Base-by-base conservation (phyloP, 2,113 vertebrate species). In the Rhodinocichla rosea region DNA sequence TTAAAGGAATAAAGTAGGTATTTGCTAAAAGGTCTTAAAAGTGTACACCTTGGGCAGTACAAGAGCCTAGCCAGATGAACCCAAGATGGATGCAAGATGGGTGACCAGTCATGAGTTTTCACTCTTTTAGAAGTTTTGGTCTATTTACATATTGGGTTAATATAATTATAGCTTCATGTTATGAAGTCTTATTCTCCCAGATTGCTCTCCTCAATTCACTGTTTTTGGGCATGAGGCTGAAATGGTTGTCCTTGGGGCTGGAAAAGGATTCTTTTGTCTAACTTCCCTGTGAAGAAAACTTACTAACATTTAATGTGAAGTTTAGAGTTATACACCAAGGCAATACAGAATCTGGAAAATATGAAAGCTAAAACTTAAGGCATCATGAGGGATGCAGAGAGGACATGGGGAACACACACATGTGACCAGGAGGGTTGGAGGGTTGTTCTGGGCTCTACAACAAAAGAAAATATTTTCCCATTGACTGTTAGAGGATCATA, bases 371-470 rank as follows among this genome's bases (percentile, higher is more conserved):
- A 27, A 60, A 60, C 24, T 19, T 27, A 39, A 19, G 59, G 59
- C 35, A 39, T 60, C 26, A 6, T 39, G 17, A 47, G 26, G 16
- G 22, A 81, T 15, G 9, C 0, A 0, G 22, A 44, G 11, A 40
- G 13, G 30, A 27, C 15, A 20, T 7, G 15, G 30, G 45, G 12
- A 33, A 56, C 35, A 64, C 11, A 13, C 9, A 22, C 0, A 0
- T 45, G n/a, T 74, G 40, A 56, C 60, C 35, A 55, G 8, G 2
- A 87, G 13, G 7, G 2, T 20, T 49, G 27, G 2, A 87, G 10
- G 9, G 2, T 22, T 49, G 18, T 42, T 14, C 27, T 49, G 13
- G 33, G 15, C 21, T 90, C 50, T 70, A 30, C 7, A 62, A 44
- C 8, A 62, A 60, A 39, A 16, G 7, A 47, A 82, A 82, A 24